These are phyloP conservation scores for Phaedon cochleariae DNA, from an alignment of 2,888 invertebrate species.

Conservation along the genomic window DNA sequence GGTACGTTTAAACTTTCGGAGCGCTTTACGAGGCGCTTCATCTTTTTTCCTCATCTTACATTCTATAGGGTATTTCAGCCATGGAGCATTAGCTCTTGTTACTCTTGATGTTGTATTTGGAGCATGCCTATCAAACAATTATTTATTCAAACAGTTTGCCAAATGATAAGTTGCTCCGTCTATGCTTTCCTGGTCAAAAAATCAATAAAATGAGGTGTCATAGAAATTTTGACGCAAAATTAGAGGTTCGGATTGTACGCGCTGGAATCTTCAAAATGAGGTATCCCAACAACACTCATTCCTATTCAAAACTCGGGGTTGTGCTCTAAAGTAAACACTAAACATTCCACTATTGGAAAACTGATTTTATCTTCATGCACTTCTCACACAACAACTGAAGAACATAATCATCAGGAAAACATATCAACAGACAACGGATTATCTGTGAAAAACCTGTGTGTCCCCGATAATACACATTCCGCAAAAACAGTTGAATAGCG, in stretches of 20 bases:
- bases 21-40: too few relatives aligned
- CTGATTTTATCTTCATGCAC: too few relatives aligned
- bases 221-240: too few relatives aligned
- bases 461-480: neutral
- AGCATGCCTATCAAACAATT: neutral
- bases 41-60: constrained; percentile 2
- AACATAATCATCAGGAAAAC: too few relatives aligned
- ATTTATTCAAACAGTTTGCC: neutral
- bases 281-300: too few relatives aligned
- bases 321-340: too few relatives aligned
- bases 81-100: constrained; percentile 7
- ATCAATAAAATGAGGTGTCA: neutral
- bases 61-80: constrained; percentile 7
- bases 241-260: too few relatives aligned
- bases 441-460: neutral
- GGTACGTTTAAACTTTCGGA: neutral
- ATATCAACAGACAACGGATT: too few relatives aligned
- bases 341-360: too few relatives aligned
- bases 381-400: too few relatives aligned
- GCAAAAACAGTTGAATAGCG: constrained; percentile 10
- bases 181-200: neutral
- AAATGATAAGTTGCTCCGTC: neutral
- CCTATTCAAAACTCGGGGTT: too few relatives aligned
- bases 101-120: neutral
- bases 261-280: too few relatives aligned